Percentiles rank a stretch among this genome's conserved stretches.
phyloP scores from a whole-genome alignment of 35 echinoderm and acorn worm genomes.

The Chiridota heheva region DNA sequence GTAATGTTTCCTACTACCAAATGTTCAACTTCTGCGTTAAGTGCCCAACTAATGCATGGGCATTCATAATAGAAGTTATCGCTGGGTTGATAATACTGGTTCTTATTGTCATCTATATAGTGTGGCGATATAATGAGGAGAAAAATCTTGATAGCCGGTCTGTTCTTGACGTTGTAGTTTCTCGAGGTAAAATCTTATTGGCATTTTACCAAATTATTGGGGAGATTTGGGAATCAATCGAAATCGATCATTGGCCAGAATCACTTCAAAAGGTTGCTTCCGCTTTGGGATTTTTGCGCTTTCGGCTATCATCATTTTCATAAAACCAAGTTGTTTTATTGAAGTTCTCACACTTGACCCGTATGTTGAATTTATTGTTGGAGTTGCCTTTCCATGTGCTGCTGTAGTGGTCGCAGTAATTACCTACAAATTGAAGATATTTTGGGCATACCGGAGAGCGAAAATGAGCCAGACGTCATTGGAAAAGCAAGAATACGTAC shows the following conservation, averaged over 20 bases:
- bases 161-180: not conserved
- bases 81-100: not conserved
- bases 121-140: not conserved
- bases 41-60: not conserved
- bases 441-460: not conserved
- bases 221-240: not conserved
- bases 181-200: constrained; percentile 21
- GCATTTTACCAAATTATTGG: constrained; percentile 47
- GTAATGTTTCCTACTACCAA: constrained; percentile 10
- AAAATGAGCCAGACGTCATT: too few relatives aligned
- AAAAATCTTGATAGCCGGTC: not conserved
- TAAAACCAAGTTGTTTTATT: constrained; percentile 20
- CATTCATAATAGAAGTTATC: not conserved
- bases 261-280: not conserved
- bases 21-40: not conserved
- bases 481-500: not conserved
- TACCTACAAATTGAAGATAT: not conserved
- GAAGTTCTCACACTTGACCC: not conserved
- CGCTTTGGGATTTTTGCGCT: not conserved
- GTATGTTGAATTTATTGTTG: constrained; percentile 28
- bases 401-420: not conserved
- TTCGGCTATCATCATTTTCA: not conserved
- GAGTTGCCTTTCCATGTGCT: not conserved
- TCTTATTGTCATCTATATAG: not conserved
- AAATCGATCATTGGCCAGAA: constrained; percentile 12